Conservation (phyloP, 2,797 vertebrate genomes). For the Anguilla marmorata region DNA sequence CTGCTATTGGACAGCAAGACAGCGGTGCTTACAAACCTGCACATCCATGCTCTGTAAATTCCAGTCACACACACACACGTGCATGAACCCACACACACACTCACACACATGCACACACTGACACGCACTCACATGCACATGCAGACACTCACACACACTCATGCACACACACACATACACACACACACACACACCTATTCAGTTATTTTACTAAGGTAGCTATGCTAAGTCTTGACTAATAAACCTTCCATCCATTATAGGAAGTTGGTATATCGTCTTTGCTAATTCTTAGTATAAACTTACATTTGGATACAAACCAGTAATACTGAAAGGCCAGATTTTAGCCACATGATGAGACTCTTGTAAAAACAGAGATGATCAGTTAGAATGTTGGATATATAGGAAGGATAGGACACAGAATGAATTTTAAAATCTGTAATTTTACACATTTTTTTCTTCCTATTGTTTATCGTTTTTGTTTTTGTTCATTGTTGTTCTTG, state of each 20-base stretch:
- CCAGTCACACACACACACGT: slow-evolving; percentile 45
- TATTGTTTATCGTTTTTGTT: slow-evolving; percentile 64
- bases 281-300: slow-evolving; percentile 68
- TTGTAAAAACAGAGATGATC: slow-evolving; percentile 58
- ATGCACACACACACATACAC: not conserved
- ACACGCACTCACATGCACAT: not conserved
- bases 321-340: slow-evolving; percentile 63
- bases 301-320: slow-evolving; percentile 63
- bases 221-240: slow-evolving; percentile 57
- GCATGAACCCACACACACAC: not conserved
- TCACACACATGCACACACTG: not conserved
- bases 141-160: no score
- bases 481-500: slow-evolving; percentile 51
- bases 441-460: slow-evolving; percentile 66
- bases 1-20: slow-evolving; percentile 78
- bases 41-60: slow-evolving; percentile 64
- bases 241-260: slow-evolving; percentile 63
- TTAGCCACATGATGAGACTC: slow-evolving; percentile 66
- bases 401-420: slow-evolving; percentile 70
- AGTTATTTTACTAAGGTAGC: slow-evolving; percentile 63
- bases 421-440: slow-evolving; percentile 42
- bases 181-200: slow-evolving; percentile 34
- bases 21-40: slow-evolving; percentile 73
- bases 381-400: slow-evolving; percentile 70
- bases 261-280: slow-evolving; percentile 60